Percentiles rank a stretch among this genome's conserved stretches.
Evolutionary conservation across 2,797 vertebrate species (phyloP).

Genomic region (Propithecus deckenii): DNA sequence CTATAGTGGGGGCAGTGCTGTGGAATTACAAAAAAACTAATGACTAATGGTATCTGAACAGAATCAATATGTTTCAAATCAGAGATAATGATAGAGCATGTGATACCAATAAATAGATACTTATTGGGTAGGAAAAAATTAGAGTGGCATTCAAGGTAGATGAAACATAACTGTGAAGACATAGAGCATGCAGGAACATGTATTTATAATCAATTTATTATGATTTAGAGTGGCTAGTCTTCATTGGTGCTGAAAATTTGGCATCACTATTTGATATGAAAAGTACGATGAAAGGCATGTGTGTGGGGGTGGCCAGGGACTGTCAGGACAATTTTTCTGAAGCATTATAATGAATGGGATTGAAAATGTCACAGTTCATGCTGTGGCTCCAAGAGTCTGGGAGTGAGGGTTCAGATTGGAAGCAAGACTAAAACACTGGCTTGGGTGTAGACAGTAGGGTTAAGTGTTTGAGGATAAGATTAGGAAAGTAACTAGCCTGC

Average conservation of each 20-base stretch:
- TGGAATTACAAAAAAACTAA: not conserved
- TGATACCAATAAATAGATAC: not conserved
- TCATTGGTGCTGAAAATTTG: not conserved
- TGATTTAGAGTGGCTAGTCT: not conserved
- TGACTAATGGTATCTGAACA: not conserved
- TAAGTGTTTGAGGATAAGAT: not conserved
- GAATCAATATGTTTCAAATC: not conserved
- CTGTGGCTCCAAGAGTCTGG: not conserved
- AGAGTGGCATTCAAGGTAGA: not conserved
- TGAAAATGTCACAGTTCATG: not conserved
- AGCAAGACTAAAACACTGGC: not conserved
- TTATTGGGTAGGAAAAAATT: not conserved
- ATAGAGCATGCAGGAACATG: not conserved
- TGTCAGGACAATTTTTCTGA: not conserved
- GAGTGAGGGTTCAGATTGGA: not conserved
- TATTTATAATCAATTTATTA: not conserved
- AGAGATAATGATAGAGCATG: not conserved
- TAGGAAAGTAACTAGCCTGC: not conserved
- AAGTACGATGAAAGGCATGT: not conserved
- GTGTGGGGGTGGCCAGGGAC: fast-evolving
- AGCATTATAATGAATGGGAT: not conserved
- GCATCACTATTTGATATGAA: not conserved
- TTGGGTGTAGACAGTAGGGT: not conserved
- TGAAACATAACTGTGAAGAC: not conserved
- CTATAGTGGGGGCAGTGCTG: not conserved